Evolutionary conservation across 1,140 invertebrate species (phyloP).

Genomic region (Euglossa dilemma): DNA sequence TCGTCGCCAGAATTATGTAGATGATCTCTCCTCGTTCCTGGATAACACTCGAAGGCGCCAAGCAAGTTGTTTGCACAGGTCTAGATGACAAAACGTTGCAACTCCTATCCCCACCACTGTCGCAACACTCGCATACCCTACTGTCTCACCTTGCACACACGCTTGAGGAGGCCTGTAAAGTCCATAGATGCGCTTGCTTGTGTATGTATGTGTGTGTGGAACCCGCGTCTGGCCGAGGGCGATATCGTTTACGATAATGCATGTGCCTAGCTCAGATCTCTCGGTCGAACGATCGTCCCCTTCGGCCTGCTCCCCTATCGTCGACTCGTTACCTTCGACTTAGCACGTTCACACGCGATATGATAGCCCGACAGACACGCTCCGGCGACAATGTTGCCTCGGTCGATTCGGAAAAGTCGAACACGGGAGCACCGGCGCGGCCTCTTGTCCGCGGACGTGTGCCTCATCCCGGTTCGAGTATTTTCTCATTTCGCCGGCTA

Average conservation of each 20-base stretch:
- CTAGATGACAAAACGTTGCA: slow-evolving; percentile 54
- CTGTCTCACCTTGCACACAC: slow-evolving; percentile 30
- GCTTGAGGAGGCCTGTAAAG: slow-evolving; percentile 7
- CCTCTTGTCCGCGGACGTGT: background rate
- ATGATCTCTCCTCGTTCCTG: slow-evolving; percentile 13
- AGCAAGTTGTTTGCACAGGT: slow-evolving; percentile 51
- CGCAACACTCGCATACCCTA: background rate
- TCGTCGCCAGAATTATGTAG: slow-evolving; percentile 10
- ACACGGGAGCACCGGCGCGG: background rate
- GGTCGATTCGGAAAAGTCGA: slow-evolving; percentile 60
- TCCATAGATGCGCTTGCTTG: too few relatives aligned
- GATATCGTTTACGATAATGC: slow-evolving; percentile 69
- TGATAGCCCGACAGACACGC: slow-evolving; percentile 36
- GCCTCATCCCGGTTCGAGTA: slow-evolving; percentile 52
- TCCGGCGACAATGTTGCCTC: slow-evolving; percentile 20
- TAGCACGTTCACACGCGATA: slow-evolving; percentile 61
- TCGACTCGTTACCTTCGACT: slow-evolving; percentile 64
- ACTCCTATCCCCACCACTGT: slow-evolving; percentile 15
- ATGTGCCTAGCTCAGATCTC: slow-evolving; percentile 66
- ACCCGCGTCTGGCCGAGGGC: slow-evolving; percentile 55
- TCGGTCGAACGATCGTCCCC: slow-evolving; percentile 64
- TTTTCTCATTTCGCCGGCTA: slow-evolving; percentile 57
- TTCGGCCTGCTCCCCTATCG: slow-evolving; percentile 50
- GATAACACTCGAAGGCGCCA: slow-evolving; percentile 44
- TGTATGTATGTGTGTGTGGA: too few relatives aligned